Evolutionary conservation across 2,797 vertebrate species (phyloP), one percentile per base, ranked within the genome.

Genomic region (Danionella dracula): DNA sequence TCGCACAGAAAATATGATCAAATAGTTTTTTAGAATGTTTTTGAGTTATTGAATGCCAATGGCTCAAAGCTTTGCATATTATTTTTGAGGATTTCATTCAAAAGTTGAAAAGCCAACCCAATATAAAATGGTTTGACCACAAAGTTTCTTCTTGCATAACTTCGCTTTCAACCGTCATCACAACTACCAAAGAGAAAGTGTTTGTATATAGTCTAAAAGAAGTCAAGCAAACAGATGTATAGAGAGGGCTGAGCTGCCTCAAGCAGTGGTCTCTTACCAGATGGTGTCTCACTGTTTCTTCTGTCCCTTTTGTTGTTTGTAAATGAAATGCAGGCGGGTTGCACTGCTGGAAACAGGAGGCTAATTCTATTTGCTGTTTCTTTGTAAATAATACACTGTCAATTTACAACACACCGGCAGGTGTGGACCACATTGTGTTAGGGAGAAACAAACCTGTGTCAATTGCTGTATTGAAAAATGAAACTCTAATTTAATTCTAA

Each of bases 251-350:
- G 15, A 63, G 16, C 16, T 12, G 34, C 12, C 56, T 20, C 31
- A 31, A 13, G 20, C 12, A 38, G 29, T 49, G 64, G 53, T 57
- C 64, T 66, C 32, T 3, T 44, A 45, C 61, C 68, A 71, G 61
- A 71, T 71, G 68, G 61, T 29, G 31, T 29, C 45, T 44, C 17
- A 15, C 40, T 19, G 31, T 45, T 65, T 65, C 45, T 51, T 65
- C 41, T 59, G 41, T 58, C 46, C 37, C 40, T 57, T 70, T 57
- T 51, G 42, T 66, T 37, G 49, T 66, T 34, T 15, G 12, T 35
- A 66, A 66, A 71, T 71, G 65, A 65, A 71, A 71, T 66, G 58
- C 32, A 65, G 42, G 13, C 12, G 9, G 49, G 49, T 53, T 59
- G 44, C 23, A 35, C 61, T 40, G 41, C 40, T 51, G 68, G 21